phyloP scores from a whole-genome alignment of 2,797 vertebrate species.

The Parambassis ranga region DNA sequence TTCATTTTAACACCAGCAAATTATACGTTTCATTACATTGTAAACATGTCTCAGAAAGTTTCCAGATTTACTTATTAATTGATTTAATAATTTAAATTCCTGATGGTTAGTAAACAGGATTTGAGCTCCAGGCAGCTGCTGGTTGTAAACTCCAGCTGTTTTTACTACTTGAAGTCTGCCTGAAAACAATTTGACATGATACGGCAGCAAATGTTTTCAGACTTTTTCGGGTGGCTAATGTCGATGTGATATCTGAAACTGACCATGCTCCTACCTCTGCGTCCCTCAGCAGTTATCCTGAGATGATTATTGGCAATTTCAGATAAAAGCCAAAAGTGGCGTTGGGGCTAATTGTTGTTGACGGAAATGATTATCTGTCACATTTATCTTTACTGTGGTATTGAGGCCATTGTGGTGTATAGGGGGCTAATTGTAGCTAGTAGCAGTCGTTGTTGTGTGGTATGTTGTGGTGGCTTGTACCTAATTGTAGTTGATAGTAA shows the following conservation, averaged over 20 bases:
- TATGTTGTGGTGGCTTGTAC: slow-evolving; percentile 66
- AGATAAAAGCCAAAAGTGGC: slow-evolving; percentile 51
- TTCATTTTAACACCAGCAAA: no score
- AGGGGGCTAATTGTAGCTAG: slow-evolving; percentile 72
- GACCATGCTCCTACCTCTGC: neutral
- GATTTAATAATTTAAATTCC: no score
- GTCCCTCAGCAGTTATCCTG: slow-evolving; percentile 32
- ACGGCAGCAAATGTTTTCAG: no score
- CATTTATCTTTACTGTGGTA: slow-evolving; percentile 57
- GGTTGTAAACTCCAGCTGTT: neutral
- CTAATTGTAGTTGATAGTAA: slow-evolving; percentile 80
- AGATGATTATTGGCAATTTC: slow-evolving; percentile 59
- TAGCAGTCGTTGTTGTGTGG: slow-evolving; percentile 72
- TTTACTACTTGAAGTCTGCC: no score
- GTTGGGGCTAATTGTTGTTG: slow-evolving; percentile 62
- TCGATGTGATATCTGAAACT: no score
- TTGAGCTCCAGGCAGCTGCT: neutral
- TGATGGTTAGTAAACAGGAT: neutral
- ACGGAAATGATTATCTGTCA: slow-evolving; percentile 70
- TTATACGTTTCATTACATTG: no score
- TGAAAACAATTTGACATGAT: no score
- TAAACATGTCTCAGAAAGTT: no score
- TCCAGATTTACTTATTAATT: no score
- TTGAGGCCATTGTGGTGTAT: slow-evolving; percentile 59
- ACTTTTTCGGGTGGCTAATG: no score